Evolutionary conservation across 2,888 invertebrate species (phyloP).

Genomic region (Xylocampa areola): DNA sequence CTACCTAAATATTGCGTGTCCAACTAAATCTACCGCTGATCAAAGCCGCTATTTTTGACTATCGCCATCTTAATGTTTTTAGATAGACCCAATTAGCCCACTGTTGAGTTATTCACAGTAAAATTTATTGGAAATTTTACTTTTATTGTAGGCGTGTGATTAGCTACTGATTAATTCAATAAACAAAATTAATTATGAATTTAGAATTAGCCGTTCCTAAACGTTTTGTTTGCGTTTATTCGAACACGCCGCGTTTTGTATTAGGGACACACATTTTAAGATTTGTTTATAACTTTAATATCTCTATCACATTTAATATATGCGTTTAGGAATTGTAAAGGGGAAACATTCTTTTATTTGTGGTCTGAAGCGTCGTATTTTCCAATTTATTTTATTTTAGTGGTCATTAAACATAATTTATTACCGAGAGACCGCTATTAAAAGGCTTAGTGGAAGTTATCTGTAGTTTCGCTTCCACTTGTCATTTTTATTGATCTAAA

Average conservation of each 20-base stretch:
- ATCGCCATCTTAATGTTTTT: constrained; percentile 72
- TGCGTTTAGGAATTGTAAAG: constrained; percentile 53
- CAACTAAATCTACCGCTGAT: constrained; percentile 63
- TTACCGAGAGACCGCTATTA: constrained; percentile 66
- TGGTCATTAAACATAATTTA: constrained; percentile 78
- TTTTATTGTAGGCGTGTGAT: constrained; percentile 48
- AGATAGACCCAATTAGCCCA: constrained; percentile 57
- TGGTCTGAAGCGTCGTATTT: constrained; percentile 65
- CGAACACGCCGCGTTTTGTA: constrained; percentile 18
- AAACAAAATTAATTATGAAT: constrained; percentile 48
- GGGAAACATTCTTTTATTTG: constrained; percentile 59
- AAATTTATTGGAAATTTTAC: constrained; percentile 48
- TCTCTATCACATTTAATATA: constrained; percentile 58
- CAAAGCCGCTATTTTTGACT: constrained; percentile 66
- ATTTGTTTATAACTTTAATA: constrained; percentile 58
- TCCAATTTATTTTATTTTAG: constrained; percentile 74
- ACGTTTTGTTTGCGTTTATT: constrained; percentile 5
- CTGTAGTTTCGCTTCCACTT: constrained; percentile 65
- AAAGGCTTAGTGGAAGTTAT: constrained; percentile 68
- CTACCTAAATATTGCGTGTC: constrained; percentile 43
- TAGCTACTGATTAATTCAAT: constrained; percentile 46
- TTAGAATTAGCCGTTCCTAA: constrained; percentile 26
- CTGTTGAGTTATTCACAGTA: constrained; percentile 56
- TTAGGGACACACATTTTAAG: constrained; percentile 36
- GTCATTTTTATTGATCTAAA: constrained; percentile 71